phyloP scores from a whole-genome alignment of 2,113 vertebrate genomes.

The Rhagologus leucostigma region DNA sequence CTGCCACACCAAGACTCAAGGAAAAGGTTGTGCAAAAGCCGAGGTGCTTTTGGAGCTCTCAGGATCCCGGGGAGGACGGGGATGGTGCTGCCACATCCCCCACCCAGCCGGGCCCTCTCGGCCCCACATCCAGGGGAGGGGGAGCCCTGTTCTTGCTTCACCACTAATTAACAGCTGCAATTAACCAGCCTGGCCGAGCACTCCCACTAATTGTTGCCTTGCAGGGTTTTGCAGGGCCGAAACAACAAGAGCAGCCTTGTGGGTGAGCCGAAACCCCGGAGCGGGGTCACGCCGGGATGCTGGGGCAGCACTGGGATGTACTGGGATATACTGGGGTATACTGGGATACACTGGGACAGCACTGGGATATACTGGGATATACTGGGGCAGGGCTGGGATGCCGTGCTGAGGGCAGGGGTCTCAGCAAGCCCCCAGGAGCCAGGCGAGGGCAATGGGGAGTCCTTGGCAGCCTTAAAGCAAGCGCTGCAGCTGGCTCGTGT shows the following conservation, averaged over 20 bases:
- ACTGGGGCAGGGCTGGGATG: not conserved
- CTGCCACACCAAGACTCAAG: not conserved
- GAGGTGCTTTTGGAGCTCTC: not conserved
- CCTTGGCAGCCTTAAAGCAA: not conserved
- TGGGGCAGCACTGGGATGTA: not conserved
- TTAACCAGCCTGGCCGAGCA: not conserved
- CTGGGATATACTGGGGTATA: not conserved
- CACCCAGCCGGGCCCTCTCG: not conserved
- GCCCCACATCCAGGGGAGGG: not conserved
- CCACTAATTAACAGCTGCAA: not conserved
- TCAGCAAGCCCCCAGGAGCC: not conserved
- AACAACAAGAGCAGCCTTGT: not conserved
- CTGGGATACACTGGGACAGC: not conserved
- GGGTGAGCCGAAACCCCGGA: accelerated
- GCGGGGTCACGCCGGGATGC: not conserved
- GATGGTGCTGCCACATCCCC: not conserved
- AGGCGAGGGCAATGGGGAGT: not conserved
- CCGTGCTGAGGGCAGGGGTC: not conserved
- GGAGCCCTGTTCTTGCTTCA: not conserved
- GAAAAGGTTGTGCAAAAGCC: not conserved
- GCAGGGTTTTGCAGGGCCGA: not conserved
- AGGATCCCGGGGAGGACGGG: accelerated
- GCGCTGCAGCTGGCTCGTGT: not conserved
- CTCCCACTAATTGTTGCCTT: not conserved
- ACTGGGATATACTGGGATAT: not conserved